phyloP scores from a whole-genome alignment of 53 echinoderm and acorn worm species.

The Henricia sp. region DNA sequence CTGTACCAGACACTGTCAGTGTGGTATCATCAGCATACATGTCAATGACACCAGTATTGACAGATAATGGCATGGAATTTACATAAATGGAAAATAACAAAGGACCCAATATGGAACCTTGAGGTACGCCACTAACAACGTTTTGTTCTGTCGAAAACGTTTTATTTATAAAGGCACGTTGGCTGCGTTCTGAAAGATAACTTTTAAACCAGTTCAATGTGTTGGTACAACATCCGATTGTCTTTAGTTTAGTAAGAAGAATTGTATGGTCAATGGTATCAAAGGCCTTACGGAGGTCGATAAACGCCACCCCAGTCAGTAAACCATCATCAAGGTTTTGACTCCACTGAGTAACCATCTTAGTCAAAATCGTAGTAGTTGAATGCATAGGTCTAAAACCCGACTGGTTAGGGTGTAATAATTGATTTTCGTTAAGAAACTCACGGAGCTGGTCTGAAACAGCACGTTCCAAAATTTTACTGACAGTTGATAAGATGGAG shows the following conservation, averaged over 20 bases:
- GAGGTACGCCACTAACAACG: slow-evolving; percentile 23
- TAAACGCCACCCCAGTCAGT: slow-evolving; percentile 15
- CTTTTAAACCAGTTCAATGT: slow-evolving; percentile 11
- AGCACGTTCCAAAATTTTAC: slow-evolving; percentile 29
- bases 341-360: not conserved
- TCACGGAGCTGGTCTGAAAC: not conserved
- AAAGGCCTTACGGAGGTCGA: slow-evolving; percentile 35
- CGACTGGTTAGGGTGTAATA: slow-evolving; percentile 1
- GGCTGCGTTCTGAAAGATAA: slow-evolving; percentile 14
- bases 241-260: slow-evolving; percentile 12
- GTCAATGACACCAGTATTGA: slow-evolving; percentile 15
- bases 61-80: not conserved
- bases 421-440: not conserved
- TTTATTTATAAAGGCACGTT: not conserved
- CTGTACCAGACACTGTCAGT: slow-evolving; percentile 1
- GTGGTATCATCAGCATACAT: slow-evolving; percentile 57
- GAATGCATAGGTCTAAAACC: slow-evolving; percentile 10
- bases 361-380: not conserved
- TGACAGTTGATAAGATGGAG: not conserved
- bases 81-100: slow-evolving; percentile 24
- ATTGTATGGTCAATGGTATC: slow-evolving; percentile 11
- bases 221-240: slow-evolving; percentile 14
- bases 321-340: not conserved
- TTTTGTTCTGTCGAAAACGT: not conserved
- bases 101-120: slow-evolving; percentile 39